phyloP scores from a whole-genome alignment of 2,113 vertebrate species.

The Podarcis raffonei region DNA sequence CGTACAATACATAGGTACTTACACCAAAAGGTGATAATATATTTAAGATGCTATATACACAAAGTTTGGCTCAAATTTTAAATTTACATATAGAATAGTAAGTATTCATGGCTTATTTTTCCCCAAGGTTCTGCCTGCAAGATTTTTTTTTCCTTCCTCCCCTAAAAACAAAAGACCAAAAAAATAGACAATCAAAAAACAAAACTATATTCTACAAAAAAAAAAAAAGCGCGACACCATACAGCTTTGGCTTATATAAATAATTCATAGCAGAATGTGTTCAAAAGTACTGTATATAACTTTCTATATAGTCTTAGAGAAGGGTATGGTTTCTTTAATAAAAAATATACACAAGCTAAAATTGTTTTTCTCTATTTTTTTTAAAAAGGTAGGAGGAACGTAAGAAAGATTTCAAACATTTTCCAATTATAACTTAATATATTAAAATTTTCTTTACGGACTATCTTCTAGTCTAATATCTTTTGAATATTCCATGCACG shows the following conservation, averaged over 20 bases:
- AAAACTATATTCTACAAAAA: constrained; percentile 86
- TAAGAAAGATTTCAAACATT: constrained; percentile 82
- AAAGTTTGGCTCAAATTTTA: constrained; percentile 98
- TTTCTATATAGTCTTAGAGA: constrained; percentile 90
- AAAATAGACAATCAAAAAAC: constrained; percentile 86
- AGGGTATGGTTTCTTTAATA: constrained; percentile 87
- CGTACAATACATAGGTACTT: constrained; percentile 92
- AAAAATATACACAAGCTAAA: constrained; percentile 89
- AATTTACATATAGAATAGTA: constrained; percentile 92
- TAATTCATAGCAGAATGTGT: constrained; percentile 94
- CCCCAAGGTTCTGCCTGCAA: constrained; percentile 92
- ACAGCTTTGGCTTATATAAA: constrained; percentile 99
- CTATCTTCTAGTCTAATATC: constrained; percentile 82
- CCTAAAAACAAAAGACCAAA: constrained; percentile 85
- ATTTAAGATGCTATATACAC: constrained; percentile 98
- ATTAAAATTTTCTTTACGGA: constrained; percentile 83
- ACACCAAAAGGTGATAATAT: constrained; percentile 92
- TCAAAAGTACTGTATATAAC: constrained; percentile 89
- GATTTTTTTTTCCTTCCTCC: constrained; percentile 81
- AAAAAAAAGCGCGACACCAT: constrained; percentile 83
- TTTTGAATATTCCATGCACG: constrained; percentile 81
- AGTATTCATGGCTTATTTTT: constrained; percentile 99
- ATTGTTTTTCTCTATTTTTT: constrained; percentile 79
- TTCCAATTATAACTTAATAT: constrained; percentile 90
- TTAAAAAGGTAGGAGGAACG: constrained; percentile 79